Base-by-base conservation (phyloP, 1,140 invertebrate genomes). In the Globodera rostochiensis region DNA sequence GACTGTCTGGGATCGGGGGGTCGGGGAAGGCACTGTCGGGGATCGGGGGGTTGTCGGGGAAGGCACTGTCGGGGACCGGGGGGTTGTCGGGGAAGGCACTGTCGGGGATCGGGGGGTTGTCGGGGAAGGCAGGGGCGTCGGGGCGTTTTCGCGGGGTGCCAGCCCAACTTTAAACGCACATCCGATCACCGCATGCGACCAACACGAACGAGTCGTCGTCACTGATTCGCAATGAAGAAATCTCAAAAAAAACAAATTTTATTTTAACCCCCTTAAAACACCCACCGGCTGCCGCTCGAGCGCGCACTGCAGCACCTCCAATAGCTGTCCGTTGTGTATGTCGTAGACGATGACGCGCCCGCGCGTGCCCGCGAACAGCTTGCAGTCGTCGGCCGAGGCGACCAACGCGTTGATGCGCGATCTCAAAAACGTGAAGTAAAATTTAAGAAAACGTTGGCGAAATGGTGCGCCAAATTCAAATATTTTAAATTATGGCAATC, bases 201-300 rank as follows among this genome's bases (percentile, higher is more conserved):
- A 86, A 50, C n/a, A 86, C 74, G 79, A 86, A 86, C 19, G 84
- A 79, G 70, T 86, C 86, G 70, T 86, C 85, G 60, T 85, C 79
- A 70, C 84, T 86, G 25, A 86, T 86, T 77, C 86, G 66, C 74
- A 85, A 9, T n/a, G 82, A 80, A 19, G 71, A 77, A 3, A 80
- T 45, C 71, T 71, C 5, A 9, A 66, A 53, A 66, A 53, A 71
- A 19, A 15, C n/a, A 36, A 79, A 71, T 47, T 79, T 49, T 71
- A 46, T 50, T 79, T 73, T 50, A 78, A n/a, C 19, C 5, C 36
- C 21, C n/a, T 8, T 19, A 6, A n/a, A 11, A 36, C 36, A 36
- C 25, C 50, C 45, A 73, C 78, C 25, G 71, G 7, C 77, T 80
- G 67, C 36, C 71, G 49, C 53, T 71, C 78, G 53, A 57, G 73